Percentiles rank a stretch among this genome's conserved stretches.
Evolutionary conservation across 2,113 vertebrate species (phyloP).

Genomic region (Petaurus breviceps): DNA sequence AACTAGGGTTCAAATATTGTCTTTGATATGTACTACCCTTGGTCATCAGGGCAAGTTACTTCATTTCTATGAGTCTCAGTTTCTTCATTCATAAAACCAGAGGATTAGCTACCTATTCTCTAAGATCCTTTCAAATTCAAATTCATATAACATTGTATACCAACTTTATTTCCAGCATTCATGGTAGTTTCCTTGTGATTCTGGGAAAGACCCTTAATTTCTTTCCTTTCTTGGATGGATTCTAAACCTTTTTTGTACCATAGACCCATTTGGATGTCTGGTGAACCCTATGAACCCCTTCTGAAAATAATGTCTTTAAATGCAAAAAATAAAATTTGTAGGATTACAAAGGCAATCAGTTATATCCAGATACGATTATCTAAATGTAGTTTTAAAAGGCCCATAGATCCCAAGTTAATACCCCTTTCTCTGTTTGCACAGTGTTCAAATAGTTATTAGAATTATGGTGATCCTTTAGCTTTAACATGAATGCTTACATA

Average conservation of each 20-base stretch:
- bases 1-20: background rate
- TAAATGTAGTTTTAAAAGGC: background rate
- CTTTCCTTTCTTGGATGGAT: background rate
- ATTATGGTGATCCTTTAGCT: background rate
- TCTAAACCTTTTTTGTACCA: background rate
- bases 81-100: background rate
- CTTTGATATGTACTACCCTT: background rate
- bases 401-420: background rate
- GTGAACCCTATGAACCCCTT: background rate
- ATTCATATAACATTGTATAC: background rate
- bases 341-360: background rate
- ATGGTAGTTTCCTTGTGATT: background rate
- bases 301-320: background rate
- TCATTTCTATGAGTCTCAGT: background rate
- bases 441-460: background rate
- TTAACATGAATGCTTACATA: background rate
- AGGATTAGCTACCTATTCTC: background rate
- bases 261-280: background rate
- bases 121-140: background rate
- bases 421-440: background rate
- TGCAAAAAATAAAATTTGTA: background rate
- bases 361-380: background rate
- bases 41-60: background rate
- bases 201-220: background rate
- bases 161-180: background rate